phyloP scores from a whole-genome alignment of 2,113 vertebrate species.

The Daubentonia madagascariensis region DNA sequence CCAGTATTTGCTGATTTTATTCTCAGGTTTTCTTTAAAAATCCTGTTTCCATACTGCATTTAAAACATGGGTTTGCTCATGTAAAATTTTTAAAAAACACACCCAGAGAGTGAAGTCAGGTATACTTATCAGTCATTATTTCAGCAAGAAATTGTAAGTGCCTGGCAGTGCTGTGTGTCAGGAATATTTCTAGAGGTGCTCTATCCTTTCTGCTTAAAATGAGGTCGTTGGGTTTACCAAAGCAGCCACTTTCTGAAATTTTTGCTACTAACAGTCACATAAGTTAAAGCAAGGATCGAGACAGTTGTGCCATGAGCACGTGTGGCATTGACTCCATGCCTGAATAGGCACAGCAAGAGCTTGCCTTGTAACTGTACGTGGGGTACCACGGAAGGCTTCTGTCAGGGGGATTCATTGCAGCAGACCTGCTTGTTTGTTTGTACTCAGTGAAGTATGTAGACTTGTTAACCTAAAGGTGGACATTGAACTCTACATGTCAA shows the following conservation, averaged over 20 bases:
- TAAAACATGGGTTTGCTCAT: constrained; percentile 1
- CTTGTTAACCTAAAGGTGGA: constrained; percentile 1
- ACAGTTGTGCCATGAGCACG: not conserved
- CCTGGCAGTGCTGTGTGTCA: not conserved
- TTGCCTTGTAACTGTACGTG: not conserved
- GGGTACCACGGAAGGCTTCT: not conserved
- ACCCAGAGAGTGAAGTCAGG: not conserved
- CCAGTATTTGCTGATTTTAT: not conserved
- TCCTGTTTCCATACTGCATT: not conserved
- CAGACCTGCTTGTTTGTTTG: not conserved
- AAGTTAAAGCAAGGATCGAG: not conserved
- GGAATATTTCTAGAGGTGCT: not conserved
- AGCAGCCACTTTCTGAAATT: not conserved
- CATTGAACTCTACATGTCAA: not conserved
- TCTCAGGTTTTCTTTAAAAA: not conserved
- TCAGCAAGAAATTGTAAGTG: not conserved
- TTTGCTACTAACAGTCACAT: not conserved
- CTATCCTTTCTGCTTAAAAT: not conserved
- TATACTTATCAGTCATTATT: not conserved
- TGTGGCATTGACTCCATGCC: not conserved
- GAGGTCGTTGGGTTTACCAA: not conserved
- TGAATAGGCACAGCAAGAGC: not conserved
- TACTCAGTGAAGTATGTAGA: not conserved
- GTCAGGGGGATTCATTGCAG: fast-evolving
- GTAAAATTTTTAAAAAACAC: not conserved